These are phyloP conservation scores for Xyrauchen texanus DNA, from an alignment of 2,113 vertebrate species.

Conservation along the genomic window DNA sequence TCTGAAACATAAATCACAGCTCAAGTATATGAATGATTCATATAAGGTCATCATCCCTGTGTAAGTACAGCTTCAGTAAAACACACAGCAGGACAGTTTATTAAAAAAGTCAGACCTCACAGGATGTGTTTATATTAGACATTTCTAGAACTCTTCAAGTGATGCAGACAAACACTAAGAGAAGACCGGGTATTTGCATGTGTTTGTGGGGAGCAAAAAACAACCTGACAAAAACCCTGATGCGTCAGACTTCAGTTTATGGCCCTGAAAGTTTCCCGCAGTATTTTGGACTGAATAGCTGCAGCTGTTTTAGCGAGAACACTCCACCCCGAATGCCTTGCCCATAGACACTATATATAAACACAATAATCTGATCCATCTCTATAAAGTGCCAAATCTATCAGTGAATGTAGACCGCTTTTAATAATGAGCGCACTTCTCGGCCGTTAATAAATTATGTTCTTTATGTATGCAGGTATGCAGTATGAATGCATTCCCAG, in stretches of 20 bases:
- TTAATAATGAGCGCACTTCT: too few species aligned
- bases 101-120: conserved; percentile 41
- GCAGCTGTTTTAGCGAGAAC: conserved; percentile 43
- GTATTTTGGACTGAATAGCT: background rate
- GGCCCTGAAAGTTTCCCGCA: conserved; percentile 36
- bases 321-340: conserved; percentile 17
- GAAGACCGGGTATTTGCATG: background rate
- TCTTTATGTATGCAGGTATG: too few species aligned
- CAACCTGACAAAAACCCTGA: background rate
- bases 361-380: background rate
- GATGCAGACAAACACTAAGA: too few species aligned
- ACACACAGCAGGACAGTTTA: conserved; percentile 43
- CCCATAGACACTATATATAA: conserved; percentile 12
- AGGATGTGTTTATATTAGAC: conserved; percentile 33
- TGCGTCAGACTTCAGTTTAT: conserved; percentile 44
- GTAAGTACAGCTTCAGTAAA: conserved; percentile 1
- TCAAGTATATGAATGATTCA: background rate
- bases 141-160: too few species aligned
- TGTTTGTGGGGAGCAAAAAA: background rate
- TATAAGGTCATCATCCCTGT: background rate
- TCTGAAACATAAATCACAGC: conserved; percentile 10
- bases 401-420: background rate
- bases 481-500: too few species aligned
- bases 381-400: background rate
- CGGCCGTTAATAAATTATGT: too few species aligned